phyloP scores from a whole-genome alignment of 2,113 vertebrate species.

The Engystomops pustulosus region DNA sequence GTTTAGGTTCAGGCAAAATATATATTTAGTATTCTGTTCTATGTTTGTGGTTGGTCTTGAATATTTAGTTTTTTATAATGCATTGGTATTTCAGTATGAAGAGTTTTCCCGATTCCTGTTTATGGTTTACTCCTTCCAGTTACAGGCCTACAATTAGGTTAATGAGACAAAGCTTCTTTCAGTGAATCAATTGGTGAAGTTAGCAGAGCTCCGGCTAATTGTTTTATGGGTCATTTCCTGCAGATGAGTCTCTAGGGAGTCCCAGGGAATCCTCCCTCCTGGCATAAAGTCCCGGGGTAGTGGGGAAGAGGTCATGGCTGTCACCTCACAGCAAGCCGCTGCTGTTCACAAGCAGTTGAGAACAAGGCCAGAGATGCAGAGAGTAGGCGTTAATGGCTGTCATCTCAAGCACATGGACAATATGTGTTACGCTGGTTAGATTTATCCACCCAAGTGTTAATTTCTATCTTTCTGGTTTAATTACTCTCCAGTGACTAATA shows the following conservation, averaged over 20 bases:
- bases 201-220: slow-evolving; percentile 29
- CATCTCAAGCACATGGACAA: slow-evolving; percentile 29
- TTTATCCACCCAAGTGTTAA: slow-evolving; percentile 27
- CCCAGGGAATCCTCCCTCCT: slow-evolving; percentile 56
- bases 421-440: neutral
- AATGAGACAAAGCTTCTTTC: slow-evolving; percentile 25
- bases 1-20: too few species aligned
- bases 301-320: slow-evolving; percentile 49
- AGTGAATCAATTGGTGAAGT: slow-evolving; percentile 20
- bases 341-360: slow-evolving; percentile 21
- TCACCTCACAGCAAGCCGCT: slow-evolving; percentile 46
- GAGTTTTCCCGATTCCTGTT: neutral
- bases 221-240: slow-evolving; percentile 55
- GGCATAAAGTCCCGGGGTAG: slow-evolving; percentile 54
- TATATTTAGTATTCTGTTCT: too few species aligned
- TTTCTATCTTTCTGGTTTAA: neutral
- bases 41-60: too few species aligned
- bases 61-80: too few species aligned
- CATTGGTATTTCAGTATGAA: neutral
- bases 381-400: neutral
- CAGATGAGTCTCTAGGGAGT: slow-evolving; percentile 32
- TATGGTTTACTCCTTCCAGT: neutral
- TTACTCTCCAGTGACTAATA: slow-evolving; percentile 9
- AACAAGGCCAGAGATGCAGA: neutral
- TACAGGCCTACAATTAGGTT: slow-evolving; percentile 15